Conservation (phyloP, 2,113 vertebrate genomes). For the Anhinga rufa region DNA sequence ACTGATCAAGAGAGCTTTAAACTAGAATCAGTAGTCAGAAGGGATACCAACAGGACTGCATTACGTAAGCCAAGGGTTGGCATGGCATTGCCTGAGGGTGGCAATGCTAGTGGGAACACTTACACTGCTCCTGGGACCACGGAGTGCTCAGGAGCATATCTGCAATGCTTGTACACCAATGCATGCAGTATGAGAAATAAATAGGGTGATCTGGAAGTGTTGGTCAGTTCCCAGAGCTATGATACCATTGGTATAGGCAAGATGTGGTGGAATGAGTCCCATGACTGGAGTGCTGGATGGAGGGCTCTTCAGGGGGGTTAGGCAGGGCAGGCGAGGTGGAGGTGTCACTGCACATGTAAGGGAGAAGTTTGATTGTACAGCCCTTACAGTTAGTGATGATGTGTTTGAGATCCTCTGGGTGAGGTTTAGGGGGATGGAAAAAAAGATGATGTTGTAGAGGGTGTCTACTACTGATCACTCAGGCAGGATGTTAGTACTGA, state of each 20-base stretch:
- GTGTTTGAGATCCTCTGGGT: neutral
- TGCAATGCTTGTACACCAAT: neutral
- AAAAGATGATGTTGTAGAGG: no score
- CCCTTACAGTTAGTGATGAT: neutral
- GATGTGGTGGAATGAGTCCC: neutral
- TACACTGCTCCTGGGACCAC: neutral
- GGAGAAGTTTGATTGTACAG: no score
- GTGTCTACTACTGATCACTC: neutral
- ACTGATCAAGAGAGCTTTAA: neutral
- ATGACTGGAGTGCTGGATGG: neutral
- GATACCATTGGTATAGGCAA: neutral
- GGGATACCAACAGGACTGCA: neutral
- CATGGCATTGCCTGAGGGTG: neutral
- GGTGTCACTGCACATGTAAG: accelerated
- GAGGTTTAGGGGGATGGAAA: neutral
- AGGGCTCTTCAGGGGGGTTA: neutral
- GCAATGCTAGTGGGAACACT: neutral
- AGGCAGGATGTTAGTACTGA: neutral
- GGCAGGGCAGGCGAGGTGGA: neutral
- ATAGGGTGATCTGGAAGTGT: accelerated
- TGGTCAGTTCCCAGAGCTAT: neutral
- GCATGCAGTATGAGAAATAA: neutral
- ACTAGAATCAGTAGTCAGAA: neutral
- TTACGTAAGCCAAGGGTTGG: neutral
- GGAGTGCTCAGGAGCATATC: neutral